Evolutionary conservation across 1,140 invertebrate genomes (phyloP).

Genomic region (Pygmarrhopalites habei): DNA sequence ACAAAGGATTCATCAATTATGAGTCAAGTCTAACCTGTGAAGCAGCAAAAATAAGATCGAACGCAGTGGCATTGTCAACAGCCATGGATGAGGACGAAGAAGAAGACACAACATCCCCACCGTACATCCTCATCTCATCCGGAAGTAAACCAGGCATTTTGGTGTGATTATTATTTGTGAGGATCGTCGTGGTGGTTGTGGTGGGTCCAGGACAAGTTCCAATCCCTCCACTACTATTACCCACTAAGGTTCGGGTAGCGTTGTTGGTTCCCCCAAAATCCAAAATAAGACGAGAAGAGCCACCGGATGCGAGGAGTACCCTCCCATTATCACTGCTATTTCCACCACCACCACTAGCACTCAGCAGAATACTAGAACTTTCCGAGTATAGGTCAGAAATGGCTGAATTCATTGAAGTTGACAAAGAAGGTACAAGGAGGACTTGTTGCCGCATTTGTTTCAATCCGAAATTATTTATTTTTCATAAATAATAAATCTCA

Average conservation of each 20-base stretch:
- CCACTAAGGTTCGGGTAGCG: too few relatives aligned
- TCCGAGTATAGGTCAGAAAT: constrained; percentile 23
- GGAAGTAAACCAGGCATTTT: constrained; percentile 20
- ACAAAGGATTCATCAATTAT: too few relatives aligned
- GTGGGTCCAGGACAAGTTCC: constrained; percentile 7
- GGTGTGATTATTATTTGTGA: constrained; percentile 5
- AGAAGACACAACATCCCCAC: background rate
- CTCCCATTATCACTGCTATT: constrained; percentile 1
- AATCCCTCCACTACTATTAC: too few relatives aligned
- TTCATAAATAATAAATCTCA: too few relatives aligned
- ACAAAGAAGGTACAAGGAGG: background rate
- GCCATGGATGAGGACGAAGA: background rate
- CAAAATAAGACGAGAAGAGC: background rate
- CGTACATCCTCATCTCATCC: constrained; percentile 8
- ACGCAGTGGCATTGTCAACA: constrained; percentile 19
- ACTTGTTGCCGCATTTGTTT: constrained; percentile 26
- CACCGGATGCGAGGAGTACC: background rate
- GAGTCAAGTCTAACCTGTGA: constrained; percentile 24
- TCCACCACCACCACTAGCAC: background rate
- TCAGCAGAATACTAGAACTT: constrained; percentile 18
- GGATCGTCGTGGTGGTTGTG: constrained; percentile 4
- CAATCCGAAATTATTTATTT: too few relatives aligned
- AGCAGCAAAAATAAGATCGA: constrained; percentile 36
- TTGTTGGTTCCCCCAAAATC: constrained; percentile 13
- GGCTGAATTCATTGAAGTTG: constrained; percentile 14